These are phyloP conservation scores for Cheilosia pagana DNA, from an alignment of 2,888 invertebrate genomes.

Conservation along the genomic window DNA sequence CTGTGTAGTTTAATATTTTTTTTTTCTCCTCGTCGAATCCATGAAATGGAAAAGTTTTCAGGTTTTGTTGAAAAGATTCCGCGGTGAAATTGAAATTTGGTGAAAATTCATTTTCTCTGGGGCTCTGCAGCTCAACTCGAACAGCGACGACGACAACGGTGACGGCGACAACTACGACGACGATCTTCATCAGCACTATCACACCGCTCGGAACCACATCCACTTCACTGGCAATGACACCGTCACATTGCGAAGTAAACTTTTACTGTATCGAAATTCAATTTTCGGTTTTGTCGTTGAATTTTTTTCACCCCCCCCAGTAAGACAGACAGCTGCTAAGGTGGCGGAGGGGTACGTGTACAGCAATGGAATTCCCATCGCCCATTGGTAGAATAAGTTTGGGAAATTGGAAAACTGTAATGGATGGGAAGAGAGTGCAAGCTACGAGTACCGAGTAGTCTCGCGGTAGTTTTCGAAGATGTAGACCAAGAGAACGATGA, in stretches of 20 bases:
- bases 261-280: constrained; percentile 74
- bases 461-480: background rate
- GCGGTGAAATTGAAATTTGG: constrained; percentile 75
- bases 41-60: constrained; percentile 63
- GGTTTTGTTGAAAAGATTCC: constrained; percentile 71
- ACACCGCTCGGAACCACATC: constrained; percentile 43
- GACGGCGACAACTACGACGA: constrained; percentile 1
- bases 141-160: background rate
- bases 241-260: constrained; percentile 68
- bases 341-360: background rate
- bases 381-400: constrained; percentile 51
- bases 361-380: constrained; percentile 40
- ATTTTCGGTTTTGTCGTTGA: constrained; percentile 70
- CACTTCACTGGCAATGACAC: constrained; percentile 56
- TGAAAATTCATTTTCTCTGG: constrained; percentile 63
- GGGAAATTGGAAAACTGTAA: constrained; percentile 70
- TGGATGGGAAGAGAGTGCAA: constrained; percentile 55
- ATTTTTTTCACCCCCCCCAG: constrained; percentile 22
- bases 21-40: background rate
- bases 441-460: no score
- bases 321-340: constrained; percentile 11
- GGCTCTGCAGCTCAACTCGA: background rate
- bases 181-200: constrained; percentile 59
- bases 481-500: background rate
- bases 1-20: constrained; percentile 16